Evolutionary conservation across 2,888 invertebrate genomes (phyloP).

Genomic region (Luperina testacea): DNA sequence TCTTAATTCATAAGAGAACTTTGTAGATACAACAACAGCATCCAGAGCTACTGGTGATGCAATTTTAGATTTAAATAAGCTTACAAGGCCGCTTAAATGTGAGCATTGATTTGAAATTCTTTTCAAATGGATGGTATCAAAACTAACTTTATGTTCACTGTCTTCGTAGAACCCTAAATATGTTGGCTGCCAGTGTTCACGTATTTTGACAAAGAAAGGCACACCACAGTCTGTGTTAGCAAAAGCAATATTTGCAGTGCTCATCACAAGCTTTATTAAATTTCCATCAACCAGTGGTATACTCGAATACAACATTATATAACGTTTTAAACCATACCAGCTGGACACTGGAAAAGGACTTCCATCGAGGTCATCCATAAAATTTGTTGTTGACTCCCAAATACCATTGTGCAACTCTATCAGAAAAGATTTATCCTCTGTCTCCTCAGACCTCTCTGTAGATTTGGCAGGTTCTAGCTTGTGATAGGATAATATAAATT

Average conservation of each 20-base stretch:
- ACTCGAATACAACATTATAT: conserved; percentile 93
- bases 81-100: conserved; percentile 95
- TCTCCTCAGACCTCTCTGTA: conserved; percentile 72
- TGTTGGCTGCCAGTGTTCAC: conserved; percentile 94
- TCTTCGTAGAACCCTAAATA: conserved; percentile 95
- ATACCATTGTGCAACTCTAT: conserved; percentile 83
- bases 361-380: conserved; percentile 84
- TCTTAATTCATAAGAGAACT: conserved; percentile 93
- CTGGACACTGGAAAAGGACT: conserved; percentile 91
- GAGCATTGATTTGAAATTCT: conserved; percentile 94
- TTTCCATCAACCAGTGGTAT: conserved; percentile 92
- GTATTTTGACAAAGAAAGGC: conserved; percentile 96
- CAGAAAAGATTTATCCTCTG: conserved; percentile 90
- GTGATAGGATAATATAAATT: conserved; percentile 80
- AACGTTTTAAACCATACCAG: conserved; percentile 96
- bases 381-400: conserved; percentile 84
- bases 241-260: conserved; percentile 95
- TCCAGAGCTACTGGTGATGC: conserved; percentile 91
- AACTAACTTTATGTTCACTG: conserved; percentile 94
- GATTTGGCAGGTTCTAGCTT: conserved; percentile 73
- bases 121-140: conserved; percentile 96
- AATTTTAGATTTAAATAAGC: conserved; percentile 97
- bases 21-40: conserved; percentile 93
- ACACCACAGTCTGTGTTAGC: conserved; percentile 95
- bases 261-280: conserved; percentile 94